phyloP scores from a whole-genome alignment of 2,888 invertebrate genomes.

The Ectobius pallidus region DNA sequence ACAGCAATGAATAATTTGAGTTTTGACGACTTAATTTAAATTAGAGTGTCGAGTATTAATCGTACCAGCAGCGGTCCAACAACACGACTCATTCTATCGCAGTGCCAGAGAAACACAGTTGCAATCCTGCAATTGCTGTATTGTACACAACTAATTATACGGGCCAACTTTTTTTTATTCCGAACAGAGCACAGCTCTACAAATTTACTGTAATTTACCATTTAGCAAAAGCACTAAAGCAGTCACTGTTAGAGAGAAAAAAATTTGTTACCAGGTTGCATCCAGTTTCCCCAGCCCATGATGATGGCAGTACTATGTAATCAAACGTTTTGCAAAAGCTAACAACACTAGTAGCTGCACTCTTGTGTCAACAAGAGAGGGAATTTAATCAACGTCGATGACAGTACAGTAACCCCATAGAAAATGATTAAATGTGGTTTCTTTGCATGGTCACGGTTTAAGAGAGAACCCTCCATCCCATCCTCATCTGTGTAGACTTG shows the following conservation, averaged over 20 bases:
- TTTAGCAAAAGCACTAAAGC: slow-evolving; percentile 9
- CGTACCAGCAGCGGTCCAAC: too few species aligned
- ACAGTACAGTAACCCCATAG: neutral
- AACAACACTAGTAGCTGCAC: slow-evolving; percentile 11
- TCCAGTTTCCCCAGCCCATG: neutral
- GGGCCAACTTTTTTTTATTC: slow-evolving; percentile 2
- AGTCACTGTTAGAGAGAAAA: slow-evolving; percentile 10
- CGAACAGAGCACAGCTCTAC: too few species aligned
- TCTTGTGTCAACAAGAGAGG: slow-evolving; percentile 25
- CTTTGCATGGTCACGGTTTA: slow-evolving; percentile 21
- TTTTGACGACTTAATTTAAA: too few species aligned
- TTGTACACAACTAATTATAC: slow-evolving; percentile 14
- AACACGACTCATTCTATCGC: too few species aligned
- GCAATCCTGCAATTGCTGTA: too few species aligned
- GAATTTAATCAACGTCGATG: slow-evolving; percentile 25
- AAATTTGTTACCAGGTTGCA: slow-evolving; percentile 1
- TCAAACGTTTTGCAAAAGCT: slow-evolving; percentile 6
- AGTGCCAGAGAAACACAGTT: too few species aligned
- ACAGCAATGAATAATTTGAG: too few species aligned
- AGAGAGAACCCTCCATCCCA: neutral
- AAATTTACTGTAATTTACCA: slow-evolving; percentile 17
- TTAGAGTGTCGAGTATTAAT: too few species aligned
- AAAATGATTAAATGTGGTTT: slow-evolving; percentile 27
- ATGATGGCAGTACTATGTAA: slow-evolving; percentile 18
- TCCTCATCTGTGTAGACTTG: slow-evolving; percentile 13